Evolutionary conservation across 2,797 vertebrate genomes (phyloP), one percentile per base, ranked within the genome.

Genomic region (Hippopotamyrus pictus): DNA sequence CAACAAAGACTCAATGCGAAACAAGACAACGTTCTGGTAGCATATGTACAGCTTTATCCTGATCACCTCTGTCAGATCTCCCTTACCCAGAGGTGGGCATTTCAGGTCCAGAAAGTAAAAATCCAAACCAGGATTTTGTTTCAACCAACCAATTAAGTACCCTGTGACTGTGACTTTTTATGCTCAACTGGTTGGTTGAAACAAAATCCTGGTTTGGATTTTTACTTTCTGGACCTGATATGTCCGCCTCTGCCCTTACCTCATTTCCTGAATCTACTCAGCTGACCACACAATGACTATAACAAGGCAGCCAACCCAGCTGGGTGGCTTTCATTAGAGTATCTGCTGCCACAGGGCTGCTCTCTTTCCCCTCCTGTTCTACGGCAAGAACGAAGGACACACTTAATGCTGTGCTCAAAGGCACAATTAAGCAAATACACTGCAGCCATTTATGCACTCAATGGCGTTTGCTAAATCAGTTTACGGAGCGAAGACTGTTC

Each of bases 391-490:
- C 0, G 29, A 79, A 79, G 73, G 37, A 76, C 12, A 41, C 33
- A 76, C 37, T 17, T 25, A 83, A 5, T 11, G 41, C 79, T 83
- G 79, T 46, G 41, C 37, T 44, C 8, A 83, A 83, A 84, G 82
- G 82, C 17, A 79, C 14, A 79, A 44, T 79, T 79, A 29, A 22
- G 50, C 44, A 25, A 48, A 25, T 25, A 14, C n/a, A 25, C 82
- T 48, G 3, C 48, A 84, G 37, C n/a, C 82, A 50, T 48, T 79
- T 44, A 44, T 79, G 19, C 73, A 79, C 73, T 33, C 73, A 44
- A 17, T 79, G 73, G 73, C 86, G 91, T 90, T 92, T 92, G 89
- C 92, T 86, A 92, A 92, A 92, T 92, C 91, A 92, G 91, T 93
- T 92, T 22, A 54, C 46, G 44, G 33, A 33, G 89, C 84, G 89